Conservation (phyloP, 2,113 vertebrate species). For the Cinclus cinclus region DNA sequence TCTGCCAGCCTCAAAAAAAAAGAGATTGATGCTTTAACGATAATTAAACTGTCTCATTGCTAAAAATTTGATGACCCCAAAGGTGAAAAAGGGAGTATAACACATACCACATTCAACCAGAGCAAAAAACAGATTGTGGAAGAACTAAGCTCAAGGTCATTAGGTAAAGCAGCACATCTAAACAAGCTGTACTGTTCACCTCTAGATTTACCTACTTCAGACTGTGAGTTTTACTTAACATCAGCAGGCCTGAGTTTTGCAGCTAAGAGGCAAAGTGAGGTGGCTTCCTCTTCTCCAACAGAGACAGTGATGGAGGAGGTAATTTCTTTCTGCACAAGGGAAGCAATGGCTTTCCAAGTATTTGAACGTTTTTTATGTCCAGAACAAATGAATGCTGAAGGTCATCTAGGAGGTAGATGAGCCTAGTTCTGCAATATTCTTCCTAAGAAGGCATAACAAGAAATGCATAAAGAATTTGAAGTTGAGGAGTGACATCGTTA, state of each 20-base stretch:
- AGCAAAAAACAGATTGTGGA: not conserved
- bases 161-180: not conserved
- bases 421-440: not conserved
- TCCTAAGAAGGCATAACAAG: not conserved
- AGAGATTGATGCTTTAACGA: not conserved
- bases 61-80: not conserved
- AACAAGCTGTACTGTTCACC: not conserved
- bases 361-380: not conserved
- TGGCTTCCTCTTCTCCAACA: not conserved
- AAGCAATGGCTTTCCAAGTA: not conserved
- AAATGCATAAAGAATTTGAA: not conserved
- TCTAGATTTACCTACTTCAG: not conserved
- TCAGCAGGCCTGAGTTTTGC: not conserved
- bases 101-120: not conserved
- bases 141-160: not conserved
- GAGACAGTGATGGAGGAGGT: not conserved
- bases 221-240: not conserved
- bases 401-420: not conserved
- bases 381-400: not conserved
- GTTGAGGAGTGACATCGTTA: not conserved
- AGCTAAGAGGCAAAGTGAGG: not conserved
- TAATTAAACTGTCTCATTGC: not conserved
- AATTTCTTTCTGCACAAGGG: not conserved
- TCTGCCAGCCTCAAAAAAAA: not conserved
- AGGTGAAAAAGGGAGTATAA: not conserved